phyloP scores from a whole-genome alignment of 2,113 vertebrate species.

The Leucoraja erinaceus region DNA sequence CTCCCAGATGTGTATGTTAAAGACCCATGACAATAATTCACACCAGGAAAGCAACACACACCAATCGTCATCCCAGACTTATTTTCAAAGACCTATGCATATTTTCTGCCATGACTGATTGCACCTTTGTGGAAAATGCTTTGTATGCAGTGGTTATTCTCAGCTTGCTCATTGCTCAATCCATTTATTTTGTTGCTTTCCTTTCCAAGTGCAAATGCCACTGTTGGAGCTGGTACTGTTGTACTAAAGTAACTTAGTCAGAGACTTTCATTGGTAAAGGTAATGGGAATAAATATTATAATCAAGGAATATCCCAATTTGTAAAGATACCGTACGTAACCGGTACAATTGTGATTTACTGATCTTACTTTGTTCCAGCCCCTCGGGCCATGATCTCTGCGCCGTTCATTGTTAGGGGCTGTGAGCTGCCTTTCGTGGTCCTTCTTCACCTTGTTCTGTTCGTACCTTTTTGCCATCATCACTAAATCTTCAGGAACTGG shows the following conservation, averaged over 20 bases:
- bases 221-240: background rate
- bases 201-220: background rate
- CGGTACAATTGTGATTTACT: slow-evolving; percentile 17
- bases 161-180: background rate
- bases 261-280: background rate
- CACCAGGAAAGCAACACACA: background rate
- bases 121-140: background rate
- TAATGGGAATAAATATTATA: background rate
- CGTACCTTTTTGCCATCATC: slow-evolving; percentile 79
- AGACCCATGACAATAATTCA: background rate
- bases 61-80: background rate
- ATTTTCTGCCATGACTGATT: background rate
- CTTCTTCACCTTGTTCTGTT: slow-evolving; percentile 60
- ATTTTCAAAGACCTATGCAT: background rate
- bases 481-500: slow-evolving; percentile 73
- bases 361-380: slow-evolving; percentile 40
- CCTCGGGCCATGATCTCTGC: slow-evolving; percentile 40
- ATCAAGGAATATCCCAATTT: background rate
- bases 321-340: background rate
- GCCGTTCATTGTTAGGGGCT: slow-evolving; percentile 45
- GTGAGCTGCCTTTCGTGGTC: slow-evolving; percentile 59
- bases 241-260: slow-evolving; percentile 8
- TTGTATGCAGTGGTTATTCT: background rate
- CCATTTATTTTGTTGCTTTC: slow-evolving; percentile 7
- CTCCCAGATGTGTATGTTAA: background rate